Evolutionary conservation across 1,140 invertebrate genomes (phyloP).

Genomic region (Chrysopa pallens): DNA sequence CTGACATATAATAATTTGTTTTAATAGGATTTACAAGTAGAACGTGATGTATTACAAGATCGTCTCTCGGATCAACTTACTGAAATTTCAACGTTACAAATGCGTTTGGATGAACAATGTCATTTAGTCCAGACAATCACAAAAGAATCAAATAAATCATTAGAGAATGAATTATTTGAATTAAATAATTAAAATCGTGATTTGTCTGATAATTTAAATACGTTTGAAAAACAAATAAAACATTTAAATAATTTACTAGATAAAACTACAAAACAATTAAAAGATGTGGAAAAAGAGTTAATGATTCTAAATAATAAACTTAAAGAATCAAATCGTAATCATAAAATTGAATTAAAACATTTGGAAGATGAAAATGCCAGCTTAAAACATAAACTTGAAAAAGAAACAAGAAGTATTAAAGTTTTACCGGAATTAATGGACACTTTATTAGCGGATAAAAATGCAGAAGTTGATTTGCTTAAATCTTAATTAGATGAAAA

Average conservation of each 20-base stretch:
- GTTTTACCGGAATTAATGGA: constrained; percentile 37
- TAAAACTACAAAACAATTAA: constrained; percentile 22
- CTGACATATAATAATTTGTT: too few relatives aligned
- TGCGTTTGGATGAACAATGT: constrained; percentile 57
- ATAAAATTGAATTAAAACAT: constrained; percentile 31
- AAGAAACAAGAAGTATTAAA: constrained; percentile 23
- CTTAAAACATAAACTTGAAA: constrained; percentile 27
- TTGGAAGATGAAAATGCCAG: constrained; percentile 31
- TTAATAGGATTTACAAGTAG: constrained; percentile 52
- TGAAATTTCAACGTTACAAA: constrained; percentile 57
- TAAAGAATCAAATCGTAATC: constrained; percentile 29
- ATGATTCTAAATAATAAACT: constrained; percentile 23
- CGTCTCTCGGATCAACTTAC: constrained; percentile 61
- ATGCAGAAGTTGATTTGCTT: constrained; percentile 43
- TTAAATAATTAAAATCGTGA: constrained; percentile 31
- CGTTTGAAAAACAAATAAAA: constrained; percentile 35
- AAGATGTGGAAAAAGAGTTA: constrained; percentile 34
- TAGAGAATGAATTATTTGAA: constrained; percentile 48
- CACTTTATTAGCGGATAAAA: constrained; percentile 43
- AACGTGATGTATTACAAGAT: constrained; percentile 60
- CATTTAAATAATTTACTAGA: constrained; percentile 26
- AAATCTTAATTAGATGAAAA: constrained; percentile 29
- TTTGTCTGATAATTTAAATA: constrained; percentile 33
- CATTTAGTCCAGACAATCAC: constrained; percentile 49
- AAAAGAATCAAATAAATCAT: constrained; percentile 40